phyloP scores from a whole-genome alignment of 2,888 invertebrate genomes.

The Zaprionus bogoriensis region DNA sequence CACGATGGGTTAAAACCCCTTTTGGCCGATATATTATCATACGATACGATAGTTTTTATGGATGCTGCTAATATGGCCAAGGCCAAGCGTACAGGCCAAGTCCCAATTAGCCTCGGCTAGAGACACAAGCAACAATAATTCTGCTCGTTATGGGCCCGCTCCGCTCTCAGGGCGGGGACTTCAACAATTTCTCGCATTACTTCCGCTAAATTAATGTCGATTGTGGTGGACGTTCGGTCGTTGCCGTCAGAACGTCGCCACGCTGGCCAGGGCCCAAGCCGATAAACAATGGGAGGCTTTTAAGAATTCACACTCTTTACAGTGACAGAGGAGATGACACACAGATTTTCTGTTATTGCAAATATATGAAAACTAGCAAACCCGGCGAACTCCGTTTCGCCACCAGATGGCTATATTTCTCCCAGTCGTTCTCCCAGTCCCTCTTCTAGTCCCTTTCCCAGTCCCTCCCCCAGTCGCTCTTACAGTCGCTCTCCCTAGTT shows the following conservation, averaged over 20 bases:
- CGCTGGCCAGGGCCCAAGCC: constrained; percentile 22
- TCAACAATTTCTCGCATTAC: constrained; percentile 80
- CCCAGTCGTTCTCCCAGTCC: too few relatives aligned
- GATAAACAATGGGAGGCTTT: constrained; percentile 25
- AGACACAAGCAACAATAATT: constrained; percentile 20
- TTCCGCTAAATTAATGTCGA: constrained; percentile 81
- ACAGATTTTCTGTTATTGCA: too few relatives aligned
- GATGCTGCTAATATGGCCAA: constrained; percentile 19
- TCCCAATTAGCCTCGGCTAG: constrained; percentile 39
- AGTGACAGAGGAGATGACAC: neutral
- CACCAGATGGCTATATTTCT: too few relatives aligned
- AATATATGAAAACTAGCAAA: too few relatives aligned
- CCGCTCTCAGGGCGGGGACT: constrained; percentile 11
- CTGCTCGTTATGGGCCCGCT: neutral
- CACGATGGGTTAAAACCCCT: constrained; percentile 38
- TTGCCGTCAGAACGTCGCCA: constrained; percentile 66
- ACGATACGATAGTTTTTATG: neutral
- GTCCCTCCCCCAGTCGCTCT: too few relatives aligned
- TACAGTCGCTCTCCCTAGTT: too few relatives aligned
- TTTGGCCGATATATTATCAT: constrained; percentile 30
- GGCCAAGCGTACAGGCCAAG: constrained; percentile 19
- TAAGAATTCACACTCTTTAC: neutral
- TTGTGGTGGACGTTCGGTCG: constrained; percentile 65
- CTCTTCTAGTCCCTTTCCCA: too few relatives aligned
- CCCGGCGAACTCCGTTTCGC: too few relatives aligned